Percentiles rank a stretch among this genome's conserved stretches.
Evolutionary conservation across 2,113 vertebrate species (phyloP).

Genomic region (Amblyornis subalaris): DNA sequence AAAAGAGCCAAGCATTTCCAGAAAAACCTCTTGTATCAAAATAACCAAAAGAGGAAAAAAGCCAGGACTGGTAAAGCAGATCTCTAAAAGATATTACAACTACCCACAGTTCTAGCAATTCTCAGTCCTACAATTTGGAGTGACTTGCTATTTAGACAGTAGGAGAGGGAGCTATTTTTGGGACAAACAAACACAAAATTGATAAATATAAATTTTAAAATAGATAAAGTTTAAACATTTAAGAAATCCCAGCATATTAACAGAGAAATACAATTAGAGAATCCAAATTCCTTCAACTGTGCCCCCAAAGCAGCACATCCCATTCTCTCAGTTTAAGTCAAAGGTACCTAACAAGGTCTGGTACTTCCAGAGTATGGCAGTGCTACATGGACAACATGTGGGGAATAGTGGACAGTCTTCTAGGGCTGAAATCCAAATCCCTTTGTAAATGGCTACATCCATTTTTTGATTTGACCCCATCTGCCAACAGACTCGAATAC

Average conservation of each 20-base stretch:
- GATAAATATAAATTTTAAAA: background rate
- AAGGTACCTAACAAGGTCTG: background rate
- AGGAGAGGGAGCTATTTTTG: background rate
- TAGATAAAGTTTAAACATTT: background rate
- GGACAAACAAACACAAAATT: background rate
- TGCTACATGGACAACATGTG: accelerated
- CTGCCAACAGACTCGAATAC: background rate
- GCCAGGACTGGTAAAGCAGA: background rate
- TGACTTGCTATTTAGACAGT: background rate
- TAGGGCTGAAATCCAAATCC: background rate
- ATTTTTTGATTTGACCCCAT: background rate
- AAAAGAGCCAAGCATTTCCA: background rate
- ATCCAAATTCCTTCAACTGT: background rate
- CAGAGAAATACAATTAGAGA: background rate
- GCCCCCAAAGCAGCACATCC: background rate
- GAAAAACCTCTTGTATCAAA: background rate
- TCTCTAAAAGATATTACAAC: background rate
- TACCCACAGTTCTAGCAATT: background rate
- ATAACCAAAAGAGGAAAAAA: background rate
- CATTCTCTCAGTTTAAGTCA: background rate
- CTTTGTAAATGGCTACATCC: background rate
- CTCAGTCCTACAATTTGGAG: background rate
- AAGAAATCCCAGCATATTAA: background rate
- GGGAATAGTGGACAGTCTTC: background rate
- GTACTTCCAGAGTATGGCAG: background rate